Conservation (phyloP, 1,140 invertebrate genomes). For the Cepaea nemoralis region DNA sequence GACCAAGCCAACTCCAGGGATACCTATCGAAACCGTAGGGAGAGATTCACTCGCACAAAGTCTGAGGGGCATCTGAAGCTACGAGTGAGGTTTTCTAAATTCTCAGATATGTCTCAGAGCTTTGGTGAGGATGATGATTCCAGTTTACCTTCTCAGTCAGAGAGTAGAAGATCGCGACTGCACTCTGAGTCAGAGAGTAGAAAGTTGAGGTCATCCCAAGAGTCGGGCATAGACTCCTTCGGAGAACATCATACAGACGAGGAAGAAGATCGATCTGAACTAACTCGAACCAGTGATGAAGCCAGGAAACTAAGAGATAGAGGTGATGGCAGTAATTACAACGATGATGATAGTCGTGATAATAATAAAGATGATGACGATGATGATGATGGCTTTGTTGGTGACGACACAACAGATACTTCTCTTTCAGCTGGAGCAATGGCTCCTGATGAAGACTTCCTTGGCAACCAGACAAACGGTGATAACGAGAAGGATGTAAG, state of each 20-base stretch:
- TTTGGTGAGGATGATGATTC: neutral
- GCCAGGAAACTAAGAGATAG: too few relatives aligned
- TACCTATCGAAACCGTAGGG: neutral
- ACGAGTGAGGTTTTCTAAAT: constrained; percentile 20
- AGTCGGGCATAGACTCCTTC: neutral
- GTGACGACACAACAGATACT: neutral
- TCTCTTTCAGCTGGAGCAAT: neutral
- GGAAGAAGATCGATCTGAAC: neutral
- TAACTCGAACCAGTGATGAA: too few relatives aligned
- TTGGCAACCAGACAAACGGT: neutral
- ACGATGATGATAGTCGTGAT: too few relatives aligned
- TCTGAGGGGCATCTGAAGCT: constrained; percentile 34
- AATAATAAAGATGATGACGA: neutral
- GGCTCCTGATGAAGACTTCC: too few relatives aligned
- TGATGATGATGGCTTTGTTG: neutral
- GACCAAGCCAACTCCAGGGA: neutral
- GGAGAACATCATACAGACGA: neutral
- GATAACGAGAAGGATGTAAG: neutral
- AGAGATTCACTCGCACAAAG: constrained; percentile 26
- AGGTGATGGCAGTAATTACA: neutral
- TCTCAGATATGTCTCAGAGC: constrained; percentile 12
- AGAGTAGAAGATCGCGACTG: neutral
- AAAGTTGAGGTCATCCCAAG: neutral
- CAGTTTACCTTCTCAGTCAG: too few relatives aligned
- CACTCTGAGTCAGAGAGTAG: neutral